These are phyloP conservation scores for Phasia obesa DNA, from an alignment of 2,888 invertebrate genomes.

Conservation along the genomic window DNA sequence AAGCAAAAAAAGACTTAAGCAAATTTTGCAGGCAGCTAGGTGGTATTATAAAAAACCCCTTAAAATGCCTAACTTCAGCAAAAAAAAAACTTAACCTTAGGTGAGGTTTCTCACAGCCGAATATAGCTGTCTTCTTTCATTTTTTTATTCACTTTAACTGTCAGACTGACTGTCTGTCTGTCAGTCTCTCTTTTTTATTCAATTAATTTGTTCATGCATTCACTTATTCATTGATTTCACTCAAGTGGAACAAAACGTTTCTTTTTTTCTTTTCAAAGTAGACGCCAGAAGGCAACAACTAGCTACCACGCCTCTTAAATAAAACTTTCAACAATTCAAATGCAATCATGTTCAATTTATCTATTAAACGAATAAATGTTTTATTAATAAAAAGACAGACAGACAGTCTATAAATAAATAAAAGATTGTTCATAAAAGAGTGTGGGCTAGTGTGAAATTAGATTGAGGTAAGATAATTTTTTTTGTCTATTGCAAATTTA, in stretches of 20 bases:
- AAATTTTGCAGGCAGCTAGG: no score
- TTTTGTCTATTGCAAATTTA: no score
- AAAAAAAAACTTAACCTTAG: no score
- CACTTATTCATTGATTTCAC: conserved; percentile 65
- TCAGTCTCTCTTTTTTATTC: conserved; percentile 45
- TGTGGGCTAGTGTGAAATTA: not conserved
- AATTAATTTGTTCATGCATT: conserved; percentile 51
- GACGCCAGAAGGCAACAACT: conserved; percentile 57
- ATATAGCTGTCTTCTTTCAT: no score
- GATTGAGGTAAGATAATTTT: no score
- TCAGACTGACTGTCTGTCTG: no score
- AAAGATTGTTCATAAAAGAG: not conserved
- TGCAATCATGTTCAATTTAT: conserved; percentile 68
- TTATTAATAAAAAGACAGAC: conserved; percentile 44
- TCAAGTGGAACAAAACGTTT: conserved; percentile 63
- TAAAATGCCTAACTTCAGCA: no score
- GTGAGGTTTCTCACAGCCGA: no score
- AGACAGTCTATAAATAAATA: conserved; percentile 10
- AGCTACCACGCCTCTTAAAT: conserved; percentile 61
- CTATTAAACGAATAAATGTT: conserved; percentile 55
- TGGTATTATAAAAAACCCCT: no score
- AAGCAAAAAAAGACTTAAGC: no score
- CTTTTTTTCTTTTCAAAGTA: conserved; percentile 29
- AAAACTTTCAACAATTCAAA: conserved; percentile 59
- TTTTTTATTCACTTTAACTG: no score